Conservation (phyloP, 2,888 invertebrate genomes). For the Xiphydria camelus region DNA sequence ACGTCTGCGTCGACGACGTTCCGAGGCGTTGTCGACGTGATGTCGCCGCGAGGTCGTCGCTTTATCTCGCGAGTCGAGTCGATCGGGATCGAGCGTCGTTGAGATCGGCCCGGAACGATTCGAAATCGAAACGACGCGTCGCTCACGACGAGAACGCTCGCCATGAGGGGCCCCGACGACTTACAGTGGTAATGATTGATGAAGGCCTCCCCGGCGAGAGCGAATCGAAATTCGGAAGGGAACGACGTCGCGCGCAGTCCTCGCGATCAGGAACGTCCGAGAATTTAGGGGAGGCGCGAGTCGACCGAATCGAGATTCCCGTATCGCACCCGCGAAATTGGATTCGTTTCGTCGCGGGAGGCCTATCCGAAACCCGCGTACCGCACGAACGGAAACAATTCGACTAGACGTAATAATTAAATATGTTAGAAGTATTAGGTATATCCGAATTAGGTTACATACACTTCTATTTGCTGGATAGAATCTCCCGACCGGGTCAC, state of each 20-base stretch:
- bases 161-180: too few species aligned
- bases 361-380: constrained; percentile 35
- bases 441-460: constrained; percentile 57
- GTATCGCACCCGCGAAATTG: too few species aligned
- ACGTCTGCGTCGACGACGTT: constrained; percentile 21
- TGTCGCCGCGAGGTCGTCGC: too few species aligned
- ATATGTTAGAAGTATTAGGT: constrained; percentile 50
- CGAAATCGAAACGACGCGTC: constrained; percentile 8
- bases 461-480: constrained; percentile 57
- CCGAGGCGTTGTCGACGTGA: constrained; percentile 33
- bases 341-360: constrained; percentile 24
- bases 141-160: too few species aligned
- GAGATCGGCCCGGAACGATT: constrained; percentile 21
- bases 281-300: too few species aligned
- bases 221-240: constrained; percentile 29
- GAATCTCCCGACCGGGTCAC: constrained; percentile 54
- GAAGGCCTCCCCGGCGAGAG: constrained; percentile 32
- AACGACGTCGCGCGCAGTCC: too few species aligned
- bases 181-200: constrained; percentile 35
- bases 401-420: constrained; percentile 29
- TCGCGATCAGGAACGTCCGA: too few species aligned
- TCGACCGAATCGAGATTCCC: too few species aligned
- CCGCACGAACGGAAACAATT: constrained; percentile 32
- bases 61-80: constrained; percentile 3
- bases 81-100: constrained; percentile 29